Percentiles rank a stretch among this genome's conserved stretches.
Evolutionary conservation across 2,113 vertebrate genomes (phyloP).

Genomic region (Rhadina sibilatrix): DNA sequence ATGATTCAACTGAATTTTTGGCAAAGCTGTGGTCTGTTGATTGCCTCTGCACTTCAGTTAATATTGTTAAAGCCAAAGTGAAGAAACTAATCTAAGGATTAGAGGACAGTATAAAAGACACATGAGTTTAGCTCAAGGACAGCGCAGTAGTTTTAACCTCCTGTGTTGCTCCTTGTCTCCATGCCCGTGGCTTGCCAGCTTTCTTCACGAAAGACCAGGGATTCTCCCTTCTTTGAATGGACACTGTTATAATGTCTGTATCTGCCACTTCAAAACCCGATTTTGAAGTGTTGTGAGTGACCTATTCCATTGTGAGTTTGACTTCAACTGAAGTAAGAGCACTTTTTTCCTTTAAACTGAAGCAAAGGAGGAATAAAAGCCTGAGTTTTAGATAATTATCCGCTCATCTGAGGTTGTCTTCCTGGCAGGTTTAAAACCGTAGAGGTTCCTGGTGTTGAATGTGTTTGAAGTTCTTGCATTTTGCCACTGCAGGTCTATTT

Average conservation of each 20-base stretch:
- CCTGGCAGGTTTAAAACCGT: neutral
- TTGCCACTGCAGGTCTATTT: neutral
- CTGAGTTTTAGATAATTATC: neutral
- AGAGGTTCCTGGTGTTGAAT: neutral
- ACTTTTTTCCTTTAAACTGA: neutral
- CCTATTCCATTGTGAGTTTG: neutral
- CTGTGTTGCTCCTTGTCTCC: neutral
- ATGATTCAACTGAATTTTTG: slow-evolving; percentile 9
- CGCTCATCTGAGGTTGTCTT: neutral
- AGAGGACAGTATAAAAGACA: neutral
- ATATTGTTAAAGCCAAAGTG: neutral
- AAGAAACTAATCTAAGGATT: slow-evolving; percentile 15
- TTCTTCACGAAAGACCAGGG: neutral
- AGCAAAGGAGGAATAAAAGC: neutral
- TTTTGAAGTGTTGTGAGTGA: neutral
- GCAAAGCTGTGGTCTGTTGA: neutral
- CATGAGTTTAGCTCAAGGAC: neutral
- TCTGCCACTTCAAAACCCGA: neutral
- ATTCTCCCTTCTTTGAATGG: neutral
- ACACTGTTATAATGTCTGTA: neutral
- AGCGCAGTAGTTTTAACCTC: neutral
- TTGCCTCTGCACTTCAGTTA: slow-evolving; percentile 3
- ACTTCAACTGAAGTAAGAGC: neutral
- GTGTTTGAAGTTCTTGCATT: neutral
- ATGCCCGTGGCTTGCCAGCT: neutral